These are phyloP conservation scores for Mola mola DNA, from an alignment of 2,113 vertebrate genomes.

Conservation along the genomic window DNA sequence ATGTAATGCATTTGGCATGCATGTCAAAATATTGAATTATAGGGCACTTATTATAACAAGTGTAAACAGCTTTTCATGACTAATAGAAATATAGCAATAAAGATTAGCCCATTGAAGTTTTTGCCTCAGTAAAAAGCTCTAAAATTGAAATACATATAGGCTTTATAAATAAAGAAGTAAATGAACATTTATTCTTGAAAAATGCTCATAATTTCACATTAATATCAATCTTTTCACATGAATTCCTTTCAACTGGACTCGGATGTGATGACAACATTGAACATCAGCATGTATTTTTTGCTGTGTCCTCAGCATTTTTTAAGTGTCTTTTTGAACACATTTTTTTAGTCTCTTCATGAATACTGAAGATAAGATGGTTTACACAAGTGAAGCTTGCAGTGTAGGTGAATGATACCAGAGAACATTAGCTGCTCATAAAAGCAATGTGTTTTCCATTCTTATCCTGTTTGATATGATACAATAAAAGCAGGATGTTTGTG, in stretches of 20 bases:
- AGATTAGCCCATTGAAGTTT: neutral
- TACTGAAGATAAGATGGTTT: too few species aligned
- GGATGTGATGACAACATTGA: neutral
- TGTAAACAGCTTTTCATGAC: neutral
- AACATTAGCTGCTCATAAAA: constrained; percentile 6
- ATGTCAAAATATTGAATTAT: constrained; percentile 20
- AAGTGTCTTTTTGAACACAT: too few species aligned
- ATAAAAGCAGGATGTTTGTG: too few species aligned
- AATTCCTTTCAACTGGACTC: too few species aligned
- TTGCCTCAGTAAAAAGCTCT: neutral
- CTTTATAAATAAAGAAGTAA: too few species aligned
- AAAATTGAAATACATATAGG: too few species aligned
- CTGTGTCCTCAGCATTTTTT: constrained; percentile 17
- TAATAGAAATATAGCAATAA: neutral
- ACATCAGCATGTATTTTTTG: neutral
- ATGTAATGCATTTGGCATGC: constrained; percentile 32
- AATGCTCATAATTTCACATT: too few species aligned
- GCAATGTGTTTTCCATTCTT: neutral
- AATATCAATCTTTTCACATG: too few species aligned
- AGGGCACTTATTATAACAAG: neutral
- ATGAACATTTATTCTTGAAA: too few species aligned
- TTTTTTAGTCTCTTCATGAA: constrained; percentile 20
- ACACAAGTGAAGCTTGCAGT: neutral
- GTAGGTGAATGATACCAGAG: constrained; percentile 8
- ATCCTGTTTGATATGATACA: constrained; percentile 9